Base-by-base conservation (phyloP, 2,888 invertebrate species). In the Lumbricus terrestris region DNA sequence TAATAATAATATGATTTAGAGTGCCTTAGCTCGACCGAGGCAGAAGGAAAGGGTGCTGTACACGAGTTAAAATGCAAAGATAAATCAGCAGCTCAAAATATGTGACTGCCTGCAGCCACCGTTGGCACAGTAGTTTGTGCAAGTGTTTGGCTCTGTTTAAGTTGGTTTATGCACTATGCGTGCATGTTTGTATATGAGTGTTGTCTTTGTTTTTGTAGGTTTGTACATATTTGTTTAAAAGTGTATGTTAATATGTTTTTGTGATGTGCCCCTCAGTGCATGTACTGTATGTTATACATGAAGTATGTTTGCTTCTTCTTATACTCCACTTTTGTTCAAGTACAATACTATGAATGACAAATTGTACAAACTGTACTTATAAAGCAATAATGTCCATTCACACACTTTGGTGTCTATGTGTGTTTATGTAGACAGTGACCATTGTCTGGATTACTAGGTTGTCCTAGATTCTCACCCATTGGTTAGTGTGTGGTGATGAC, bases 371-470 rank as follows among this genome's bases (percentile, higher is more conserved):
- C 69, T 69, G 69, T 4, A n/a, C 29, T 8, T 69, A n/a, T n/a
- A n/a, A 4, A 11, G 6, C 69, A 29, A n/a, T n/a, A n/a, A 47
- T 47, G 8, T 16, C 47, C 69, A 69, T 69, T 69, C n/a, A 69
- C 5, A n/a, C 69, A 29, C 69, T n/a, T 54, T 29, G 23, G 29
- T 54, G 29, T 29, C 23, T 29, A 54, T 54, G 11, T 54, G 13
- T 23, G 3, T 40, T 15, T 40, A n/a, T n/a, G n/a, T n/a, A n/a
- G 69, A 69, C 69, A 69, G 29, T 11, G n/a, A 11, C 69, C 69
- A 69, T 69, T 69, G 69, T 69, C 69, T 69, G 69, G 69, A 69
- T n/a, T n/a, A n/a, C n/a, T 69, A 69, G 69, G 69, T n/a, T 69
- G 29, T 69, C 29, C n/a, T 69, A n/a, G 29, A 69, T 3, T 69